Percentiles rank a stretch among this genome's conserved stretches.
These are phyloP conservation scores for Jacana jacana DNA, from an alignment of 2,113 vertebrate genomes.

Conservation along the genomic window DNA sequence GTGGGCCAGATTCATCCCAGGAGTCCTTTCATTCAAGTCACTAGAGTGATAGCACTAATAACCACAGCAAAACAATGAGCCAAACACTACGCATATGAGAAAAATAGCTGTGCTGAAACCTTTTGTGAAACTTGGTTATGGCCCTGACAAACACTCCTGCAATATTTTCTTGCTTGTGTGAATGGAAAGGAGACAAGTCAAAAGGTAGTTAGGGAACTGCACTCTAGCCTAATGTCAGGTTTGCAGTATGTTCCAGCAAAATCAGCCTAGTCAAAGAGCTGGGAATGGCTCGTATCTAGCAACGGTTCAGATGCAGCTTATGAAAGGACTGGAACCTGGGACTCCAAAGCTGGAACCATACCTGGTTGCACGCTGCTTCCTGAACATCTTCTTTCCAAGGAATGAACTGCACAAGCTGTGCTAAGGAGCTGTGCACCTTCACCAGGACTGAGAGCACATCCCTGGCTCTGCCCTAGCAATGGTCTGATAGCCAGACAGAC, in stretches of 20 bases:
- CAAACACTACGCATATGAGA: neutral
- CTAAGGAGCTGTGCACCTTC: neutral
- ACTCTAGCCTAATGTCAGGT: neutral
- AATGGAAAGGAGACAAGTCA: neutral
- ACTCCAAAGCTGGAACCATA: neutral
- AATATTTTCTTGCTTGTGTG: neutral
- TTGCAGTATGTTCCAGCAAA: neutral
- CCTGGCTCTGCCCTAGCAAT: fast-evolving
- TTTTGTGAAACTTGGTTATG: neutral
- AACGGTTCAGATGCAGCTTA: neutral
- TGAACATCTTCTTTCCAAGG: neutral
- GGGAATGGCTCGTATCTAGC: neutral
- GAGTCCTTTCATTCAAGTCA: neutral
- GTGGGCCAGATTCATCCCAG: neutral
- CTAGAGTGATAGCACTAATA: neutral
- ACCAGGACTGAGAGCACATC: neutral
- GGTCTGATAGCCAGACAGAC: neutral
- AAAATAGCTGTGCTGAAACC: neutral
- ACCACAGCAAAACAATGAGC: neutral
- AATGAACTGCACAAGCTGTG: neutral
- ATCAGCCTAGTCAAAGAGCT: neutral
- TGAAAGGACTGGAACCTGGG: neutral
- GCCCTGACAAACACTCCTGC: neutral
- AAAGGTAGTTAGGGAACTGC: neutral
- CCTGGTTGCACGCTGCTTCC: neutral